Percentiles rank a stretch among this genome's conserved stretches.
phyloP scores from a whole-genome alignment of 2,797 vertebrate species.

The Otolemur crassicaudatus region DNA sequence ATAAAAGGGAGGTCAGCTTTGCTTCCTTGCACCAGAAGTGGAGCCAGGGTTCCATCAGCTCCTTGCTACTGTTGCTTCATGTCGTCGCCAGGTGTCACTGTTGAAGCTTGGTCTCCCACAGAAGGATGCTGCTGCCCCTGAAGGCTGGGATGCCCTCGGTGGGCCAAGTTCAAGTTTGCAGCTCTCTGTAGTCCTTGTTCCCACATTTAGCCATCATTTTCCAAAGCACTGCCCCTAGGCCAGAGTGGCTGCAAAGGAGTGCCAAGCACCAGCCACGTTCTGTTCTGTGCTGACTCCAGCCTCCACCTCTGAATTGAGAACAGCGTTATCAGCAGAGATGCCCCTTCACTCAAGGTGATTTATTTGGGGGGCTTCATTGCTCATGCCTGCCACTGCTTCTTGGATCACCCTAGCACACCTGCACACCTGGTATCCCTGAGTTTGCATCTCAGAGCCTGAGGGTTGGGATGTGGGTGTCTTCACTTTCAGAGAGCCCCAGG shows the following conservation, averaged over 20 bases:
- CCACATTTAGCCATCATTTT: not conserved
- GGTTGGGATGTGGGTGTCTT: not conserved
- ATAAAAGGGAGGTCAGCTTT: not conserved
- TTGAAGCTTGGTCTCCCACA: not conserved
- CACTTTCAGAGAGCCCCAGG: not conserved
- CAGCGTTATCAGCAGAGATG: not conserved
- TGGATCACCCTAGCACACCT: not conserved
- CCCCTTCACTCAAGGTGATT: not conserved
- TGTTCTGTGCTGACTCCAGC: rapidly evolving
- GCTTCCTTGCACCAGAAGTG: not conserved
- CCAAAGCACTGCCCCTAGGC: not conserved
- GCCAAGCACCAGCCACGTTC: not conserved
- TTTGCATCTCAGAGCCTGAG: not conserved
- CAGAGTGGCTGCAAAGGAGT: too few species aligned
- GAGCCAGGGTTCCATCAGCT: not conserved
- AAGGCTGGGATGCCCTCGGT: not conserved
- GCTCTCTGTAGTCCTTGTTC: not conserved
- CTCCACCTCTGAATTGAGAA: not conserved
- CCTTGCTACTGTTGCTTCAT: not conserved
- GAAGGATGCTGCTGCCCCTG: not conserved
- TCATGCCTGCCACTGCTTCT: not conserved
- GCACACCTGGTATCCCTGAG: not conserved
- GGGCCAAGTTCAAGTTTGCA: not conserved
- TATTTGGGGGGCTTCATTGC: not conserved
- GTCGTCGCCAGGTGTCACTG: constrained; percentile 46